phyloP scores from a whole-genome alignment of 2,113 vertebrate species.

The Chaetorhynchus papuensis region DNA sequence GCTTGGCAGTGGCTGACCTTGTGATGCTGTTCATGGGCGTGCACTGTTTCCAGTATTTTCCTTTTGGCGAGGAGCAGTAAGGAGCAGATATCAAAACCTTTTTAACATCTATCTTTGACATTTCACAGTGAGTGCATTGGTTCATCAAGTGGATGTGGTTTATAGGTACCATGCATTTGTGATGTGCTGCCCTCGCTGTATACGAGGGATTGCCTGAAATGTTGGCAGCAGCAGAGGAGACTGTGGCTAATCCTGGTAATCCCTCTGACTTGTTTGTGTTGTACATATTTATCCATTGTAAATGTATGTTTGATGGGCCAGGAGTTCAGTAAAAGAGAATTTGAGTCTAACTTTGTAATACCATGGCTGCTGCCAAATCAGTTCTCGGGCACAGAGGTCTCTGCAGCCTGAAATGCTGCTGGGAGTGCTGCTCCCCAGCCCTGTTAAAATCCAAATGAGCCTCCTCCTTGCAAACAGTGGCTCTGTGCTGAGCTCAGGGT shows the following conservation, averaged over 20 bases:
- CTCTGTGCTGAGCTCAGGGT: background rate
- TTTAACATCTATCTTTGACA: background rate
- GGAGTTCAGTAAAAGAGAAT: background rate
- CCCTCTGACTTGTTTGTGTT: conserved; percentile 14
- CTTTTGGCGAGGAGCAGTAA: background rate
- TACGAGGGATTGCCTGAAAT: background rate
- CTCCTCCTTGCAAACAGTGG: background rate
- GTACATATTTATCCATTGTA: conserved; percentile 15
- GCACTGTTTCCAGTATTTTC: accelerated
- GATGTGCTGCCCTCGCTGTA: accelerated
- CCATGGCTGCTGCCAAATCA: background rate
- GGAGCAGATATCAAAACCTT: background rate
- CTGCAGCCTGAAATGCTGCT: background rate
- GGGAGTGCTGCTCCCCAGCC: background rate
- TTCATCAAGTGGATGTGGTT: background rate
- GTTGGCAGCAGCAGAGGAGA: background rate
- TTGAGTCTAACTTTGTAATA: background rate
- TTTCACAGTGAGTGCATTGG: background rate
- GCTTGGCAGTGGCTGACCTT: accelerated
- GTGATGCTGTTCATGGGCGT: accelerated
- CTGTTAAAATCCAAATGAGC: background rate
- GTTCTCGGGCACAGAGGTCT: background rate
- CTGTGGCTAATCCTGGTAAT: conserved; percentile 44
- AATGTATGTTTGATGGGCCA: conserved; percentile 13
- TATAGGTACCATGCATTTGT: accelerated